These are phyloP conservation scores for Pterocles orientalis DNA, from an alignment of 2,113 vertebrate genomes.

Conservation along the genomic window DNA sequence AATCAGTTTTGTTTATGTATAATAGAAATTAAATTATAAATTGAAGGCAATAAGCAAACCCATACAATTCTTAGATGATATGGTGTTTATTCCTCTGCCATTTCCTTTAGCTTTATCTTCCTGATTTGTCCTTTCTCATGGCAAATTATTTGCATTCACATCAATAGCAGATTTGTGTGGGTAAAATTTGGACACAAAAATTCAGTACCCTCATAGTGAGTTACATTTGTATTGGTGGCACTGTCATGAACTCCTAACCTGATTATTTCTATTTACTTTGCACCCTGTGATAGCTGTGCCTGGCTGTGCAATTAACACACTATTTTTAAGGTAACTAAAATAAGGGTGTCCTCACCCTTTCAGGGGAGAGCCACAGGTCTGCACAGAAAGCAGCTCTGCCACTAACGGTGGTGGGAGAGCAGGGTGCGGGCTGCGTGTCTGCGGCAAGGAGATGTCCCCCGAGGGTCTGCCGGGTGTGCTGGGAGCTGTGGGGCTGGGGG, in stretches of 20 bases:
- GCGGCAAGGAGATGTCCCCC: slow-evolving; percentile 46
- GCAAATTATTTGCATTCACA: background rate
- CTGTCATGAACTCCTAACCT: background rate
- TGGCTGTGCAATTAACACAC: background rate
- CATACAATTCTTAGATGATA: background rate
- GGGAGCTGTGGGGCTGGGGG: background rate
- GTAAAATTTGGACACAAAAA: background rate
- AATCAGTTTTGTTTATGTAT: background rate
- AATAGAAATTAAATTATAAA: background rate
- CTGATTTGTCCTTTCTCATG: background rate
- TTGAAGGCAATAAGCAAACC: background rate
- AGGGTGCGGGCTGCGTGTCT: background rate
- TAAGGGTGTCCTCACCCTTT: background rate
- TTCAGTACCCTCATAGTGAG: background rate
- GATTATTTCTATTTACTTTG: background rate
- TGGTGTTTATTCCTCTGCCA: background rate
- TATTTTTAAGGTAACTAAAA: background rate
- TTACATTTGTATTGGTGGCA: background rate
- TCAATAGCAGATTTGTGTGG: background rate
- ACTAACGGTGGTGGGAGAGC: rapidly evolving
- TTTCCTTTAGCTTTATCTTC: background rate
- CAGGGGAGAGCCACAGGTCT: background rate
- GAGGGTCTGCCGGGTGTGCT: background rate
- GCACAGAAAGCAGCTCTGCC: background rate
- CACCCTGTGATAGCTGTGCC: background rate